A percentile compares a stretch with the other conserved stretches of the same genome.
These are phyloP conservation scores for Acinonyx jubatus DNA, from an alignment of 2,113 vertebrate genomes.

Conservation along the genomic window DNA sequence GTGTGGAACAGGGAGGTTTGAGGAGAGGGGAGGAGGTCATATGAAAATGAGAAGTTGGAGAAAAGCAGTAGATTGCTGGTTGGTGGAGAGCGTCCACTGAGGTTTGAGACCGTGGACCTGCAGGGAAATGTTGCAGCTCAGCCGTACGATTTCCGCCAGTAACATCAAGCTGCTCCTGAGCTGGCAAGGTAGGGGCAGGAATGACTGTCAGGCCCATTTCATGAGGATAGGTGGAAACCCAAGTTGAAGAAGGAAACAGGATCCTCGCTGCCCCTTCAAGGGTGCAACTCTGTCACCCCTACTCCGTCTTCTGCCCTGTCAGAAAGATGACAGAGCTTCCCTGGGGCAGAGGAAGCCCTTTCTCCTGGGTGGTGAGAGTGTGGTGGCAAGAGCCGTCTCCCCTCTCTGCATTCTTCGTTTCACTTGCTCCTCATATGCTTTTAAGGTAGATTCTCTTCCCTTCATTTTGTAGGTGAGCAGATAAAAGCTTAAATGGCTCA, in stretches of 20 bases:
- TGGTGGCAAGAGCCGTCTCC: background rate
- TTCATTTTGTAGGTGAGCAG: background rate
- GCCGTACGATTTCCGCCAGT: background rate
- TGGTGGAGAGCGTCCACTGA: background rate
- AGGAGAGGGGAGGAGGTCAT: background rate
- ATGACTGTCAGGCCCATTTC: background rate
- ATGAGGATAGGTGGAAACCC: background rate
- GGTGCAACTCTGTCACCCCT: accelerated
- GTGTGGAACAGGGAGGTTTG: background rate
- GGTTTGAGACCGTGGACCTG: background rate
- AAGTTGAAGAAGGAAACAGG: background rate
- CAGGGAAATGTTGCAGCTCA: background rate
- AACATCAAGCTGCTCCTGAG: background rate
- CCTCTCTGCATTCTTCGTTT: background rate
- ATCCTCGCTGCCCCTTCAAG: background rate
- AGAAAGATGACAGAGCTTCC: background rate
- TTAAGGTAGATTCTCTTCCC: background rate
- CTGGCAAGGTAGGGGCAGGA: background rate
- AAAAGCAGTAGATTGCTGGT: background rate
- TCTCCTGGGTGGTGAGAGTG: no score
- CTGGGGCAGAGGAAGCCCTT: background rate
- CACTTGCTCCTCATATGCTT: background rate
- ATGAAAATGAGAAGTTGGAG: background rate
- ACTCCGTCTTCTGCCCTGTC: background rate
- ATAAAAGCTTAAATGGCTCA: background rate